Evolutionary conservation across 2,888 invertebrate genomes (phyloP).

Genomic region (Synergus laeviventris): DNA sequence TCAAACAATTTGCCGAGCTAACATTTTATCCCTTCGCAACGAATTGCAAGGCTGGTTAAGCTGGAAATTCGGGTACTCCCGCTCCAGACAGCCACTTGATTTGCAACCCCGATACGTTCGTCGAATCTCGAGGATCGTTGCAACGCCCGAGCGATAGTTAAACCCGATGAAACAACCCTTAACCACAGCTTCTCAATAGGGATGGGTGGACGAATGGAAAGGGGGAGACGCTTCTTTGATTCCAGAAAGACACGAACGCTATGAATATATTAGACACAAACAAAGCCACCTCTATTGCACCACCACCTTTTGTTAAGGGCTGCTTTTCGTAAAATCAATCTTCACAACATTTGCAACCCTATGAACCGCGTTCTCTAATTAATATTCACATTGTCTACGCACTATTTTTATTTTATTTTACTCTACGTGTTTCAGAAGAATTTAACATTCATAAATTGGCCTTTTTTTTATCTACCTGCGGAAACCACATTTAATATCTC

Average conservation of each 20-base stretch:
- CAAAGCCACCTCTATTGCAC: slow-evolving; percentile 57
- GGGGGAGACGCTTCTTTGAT: slow-evolving; percentile 44
- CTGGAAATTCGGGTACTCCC: slow-evolving; percentile 38
- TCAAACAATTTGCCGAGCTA: slow-evolving; percentile 39
- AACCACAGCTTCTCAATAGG: slow-evolving; percentile 48
- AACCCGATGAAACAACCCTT: slow-evolving; percentile 51
- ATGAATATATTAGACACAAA: slow-evolving; percentile 73
- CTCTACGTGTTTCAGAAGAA: not conserved
- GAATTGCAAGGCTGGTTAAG: slow-evolving; percentile 35
- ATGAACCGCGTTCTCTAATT: not conserved
- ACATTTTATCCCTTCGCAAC: slow-evolving; percentile 32
- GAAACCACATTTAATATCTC: not conserved
- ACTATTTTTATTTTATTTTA: not conserved
- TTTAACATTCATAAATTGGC: no score
- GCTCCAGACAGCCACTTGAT: slow-evolving; percentile 38
- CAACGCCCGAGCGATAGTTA: slow-evolving; percentile 50
- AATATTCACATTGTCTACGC: no score
- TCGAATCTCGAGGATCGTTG: slow-evolving; percentile 49
- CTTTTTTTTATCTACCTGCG: not conserved
- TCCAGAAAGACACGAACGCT: slow-evolving; percentile 64
- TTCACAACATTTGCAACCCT: not conserved
- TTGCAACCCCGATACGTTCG: slow-evolving; percentile 43
- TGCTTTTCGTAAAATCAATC: slow-evolving; percentile 6
- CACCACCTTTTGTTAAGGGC: slow-evolving; percentile 41
- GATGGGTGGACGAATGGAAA: slow-evolving; percentile 29